phyloP scores from a whole-genome alignment of 2,888 invertebrate species.

The Eupithecia vulgata region DNA sequence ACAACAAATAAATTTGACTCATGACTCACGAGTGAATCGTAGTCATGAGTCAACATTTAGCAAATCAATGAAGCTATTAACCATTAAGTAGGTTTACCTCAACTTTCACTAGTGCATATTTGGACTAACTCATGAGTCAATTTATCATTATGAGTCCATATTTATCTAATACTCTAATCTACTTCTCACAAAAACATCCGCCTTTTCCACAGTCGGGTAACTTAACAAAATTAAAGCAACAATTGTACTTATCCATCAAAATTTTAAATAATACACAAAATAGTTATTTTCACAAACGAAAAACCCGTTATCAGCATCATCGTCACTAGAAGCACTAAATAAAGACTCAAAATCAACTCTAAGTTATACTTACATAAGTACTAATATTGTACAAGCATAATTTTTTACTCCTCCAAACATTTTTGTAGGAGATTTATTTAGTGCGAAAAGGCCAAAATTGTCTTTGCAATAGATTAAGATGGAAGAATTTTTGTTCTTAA shows the following conservation, averaged over 20 bases:
- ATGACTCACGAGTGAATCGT: background rate
- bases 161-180: background rate
- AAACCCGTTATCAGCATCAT: background rate
- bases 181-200: constrained; percentile 1
- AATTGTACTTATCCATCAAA: constrained; percentile 1
- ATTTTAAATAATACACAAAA: background rate
- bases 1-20: background rate
- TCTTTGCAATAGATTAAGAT: background rate
- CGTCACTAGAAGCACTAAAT: background rate
- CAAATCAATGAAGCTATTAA: background rate
- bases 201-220: background rate
- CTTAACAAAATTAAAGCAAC: background rate
- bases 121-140: background rate
- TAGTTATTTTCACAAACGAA: background rate
- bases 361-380: background rate
- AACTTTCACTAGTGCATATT: background rate
- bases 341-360: background rate
- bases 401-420: background rate
- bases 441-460: background rate
- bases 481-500: background rate
- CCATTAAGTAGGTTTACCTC: background rate
- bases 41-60: background rate
- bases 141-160: background rate
- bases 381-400: background rate
- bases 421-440: background rate